Conservation (phyloP, 2,888 invertebrate species). For the Onthophagus sagittarius region DNA sequence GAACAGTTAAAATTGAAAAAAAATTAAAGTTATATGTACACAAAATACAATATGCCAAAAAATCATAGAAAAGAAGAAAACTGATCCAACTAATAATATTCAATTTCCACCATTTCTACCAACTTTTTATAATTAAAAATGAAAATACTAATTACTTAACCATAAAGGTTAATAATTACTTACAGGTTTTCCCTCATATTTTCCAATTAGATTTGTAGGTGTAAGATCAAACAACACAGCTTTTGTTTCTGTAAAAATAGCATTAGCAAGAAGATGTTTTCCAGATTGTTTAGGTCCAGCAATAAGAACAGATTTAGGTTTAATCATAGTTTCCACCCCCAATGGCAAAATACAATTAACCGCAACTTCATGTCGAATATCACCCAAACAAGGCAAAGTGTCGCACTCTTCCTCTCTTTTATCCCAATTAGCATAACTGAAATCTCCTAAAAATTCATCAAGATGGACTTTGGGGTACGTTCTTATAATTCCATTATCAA, state of each 20-base stretch:
- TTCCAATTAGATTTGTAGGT: slow-evolving; percentile 62
- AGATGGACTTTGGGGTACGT: slow-evolving; percentile 58
- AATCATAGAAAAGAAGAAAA: no score
- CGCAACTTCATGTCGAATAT: slow-evolving; percentile 58
- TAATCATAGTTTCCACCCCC: slow-evolving; percentile 47
- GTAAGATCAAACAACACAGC: slow-evolving; percentile 75
- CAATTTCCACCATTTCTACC: no score
- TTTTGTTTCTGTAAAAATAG: slow-evolving; percentile 70
- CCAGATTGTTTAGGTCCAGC: slow-evolving; percentile 68
- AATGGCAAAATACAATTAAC: slow-evolving; percentile 55
- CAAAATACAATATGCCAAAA: no score
- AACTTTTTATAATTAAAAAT: no score
- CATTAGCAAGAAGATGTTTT: slow-evolving; percentile 67
- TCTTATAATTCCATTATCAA: slow-evolving; percentile 64
- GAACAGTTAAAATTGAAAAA: no score
- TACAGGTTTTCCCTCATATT: slow-evolving; percentile 63
- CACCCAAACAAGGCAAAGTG: slow-evolving; percentile 57
- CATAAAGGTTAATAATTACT: no score
- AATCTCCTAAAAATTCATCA: slow-evolving; percentile 67
- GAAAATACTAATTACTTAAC: no score
- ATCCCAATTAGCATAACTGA: slow-evolving; percentile 59
- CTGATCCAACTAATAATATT: no score
- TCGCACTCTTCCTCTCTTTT: slow-evolving; percentile 44
- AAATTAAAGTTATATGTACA: no score
- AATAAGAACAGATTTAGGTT: slow-evolving; percentile 60